Conservation (phyloP, 2,888 invertebrate genomes). For the Yponomeuta sedellus region DNA sequence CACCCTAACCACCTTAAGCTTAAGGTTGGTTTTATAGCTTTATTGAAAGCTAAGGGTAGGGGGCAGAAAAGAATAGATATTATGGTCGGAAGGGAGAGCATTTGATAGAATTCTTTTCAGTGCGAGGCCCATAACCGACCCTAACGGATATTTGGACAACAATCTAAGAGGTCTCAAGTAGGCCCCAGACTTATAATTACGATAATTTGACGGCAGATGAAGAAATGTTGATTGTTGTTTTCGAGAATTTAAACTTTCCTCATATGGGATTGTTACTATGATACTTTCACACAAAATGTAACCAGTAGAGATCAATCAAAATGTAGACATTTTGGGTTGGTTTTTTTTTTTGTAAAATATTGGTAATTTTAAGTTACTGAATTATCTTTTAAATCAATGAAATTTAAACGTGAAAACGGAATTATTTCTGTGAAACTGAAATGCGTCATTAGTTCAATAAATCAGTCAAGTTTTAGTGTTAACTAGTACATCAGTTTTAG, state of each 20-base stretch:
- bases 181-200: slow-evolving; percentile 70
- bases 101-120: slow-evolving; percentile 67
- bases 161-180: slow-evolving; percentile 70
- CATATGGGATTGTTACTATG: neutral
- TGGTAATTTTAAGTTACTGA: too few relatives aligned
- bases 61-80: slow-evolving; percentile 68
- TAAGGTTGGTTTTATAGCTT: slow-evolving; percentile 29
- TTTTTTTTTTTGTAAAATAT: too few relatives aligned
- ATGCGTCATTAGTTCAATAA: too few relatives aligned
- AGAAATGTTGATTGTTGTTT: slow-evolving; percentile 30
- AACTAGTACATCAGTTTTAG: too few relatives aligned
- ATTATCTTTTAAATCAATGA: too few relatives aligned
- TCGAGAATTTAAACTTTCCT: slow-evolving; percentile 13
- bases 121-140: slow-evolving; percentile 67
- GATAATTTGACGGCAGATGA: slow-evolving; percentile 70
- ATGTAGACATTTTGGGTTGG: too few relatives aligned
- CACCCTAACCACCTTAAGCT: slow-evolving; percentile 9
- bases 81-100: slow-evolving; percentile 53
- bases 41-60: slow-evolving; percentile 32
- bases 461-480: too few relatives aligned
- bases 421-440: too few relatives aligned
- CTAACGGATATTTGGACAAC: slow-evolving; percentile 75
- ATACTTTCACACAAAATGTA: too few relatives aligned
- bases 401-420: too few relatives aligned
- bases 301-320: too few relatives aligned